Evolutionary conservation across 2,113 vertebrate species (phyloP).

Genomic region (Podocnemis expansa): DNA sequence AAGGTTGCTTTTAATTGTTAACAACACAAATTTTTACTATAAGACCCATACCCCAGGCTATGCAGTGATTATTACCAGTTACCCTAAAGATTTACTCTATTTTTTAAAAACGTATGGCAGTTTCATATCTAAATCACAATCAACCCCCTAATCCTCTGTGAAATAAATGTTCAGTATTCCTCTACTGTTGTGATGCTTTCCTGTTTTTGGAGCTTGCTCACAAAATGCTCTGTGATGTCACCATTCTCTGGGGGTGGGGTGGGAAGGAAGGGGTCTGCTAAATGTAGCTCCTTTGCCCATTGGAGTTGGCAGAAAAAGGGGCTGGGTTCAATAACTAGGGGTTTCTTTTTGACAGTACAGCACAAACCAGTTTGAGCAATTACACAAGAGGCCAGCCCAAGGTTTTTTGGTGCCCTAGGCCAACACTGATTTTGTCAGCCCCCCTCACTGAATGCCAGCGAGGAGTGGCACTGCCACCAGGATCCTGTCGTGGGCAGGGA

Average conservation of each 20-base stretch:
- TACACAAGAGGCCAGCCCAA: too few species aligned
- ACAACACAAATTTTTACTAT: neutral
- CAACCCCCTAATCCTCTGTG: constrained; percentile 41
- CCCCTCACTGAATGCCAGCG: too few species aligned
- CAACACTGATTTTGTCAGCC: too few species aligned
- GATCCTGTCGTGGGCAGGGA: too few species aligned
- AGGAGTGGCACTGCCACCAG: too few species aligned
- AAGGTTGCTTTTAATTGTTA: neutral
- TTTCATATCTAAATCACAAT: constrained; percentile 49
- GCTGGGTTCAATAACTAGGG: too few species aligned
- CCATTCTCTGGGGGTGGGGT: neutral
- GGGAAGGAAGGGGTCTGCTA: neutral
- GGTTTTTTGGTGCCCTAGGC: too few species aligned
- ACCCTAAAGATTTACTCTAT: constrained; percentile 19
- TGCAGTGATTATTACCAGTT: constrained; percentile 34
- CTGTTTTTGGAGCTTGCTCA: neutral
- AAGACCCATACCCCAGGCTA: neutral
- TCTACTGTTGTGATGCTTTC: neutral
- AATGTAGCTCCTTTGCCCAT: too few species aligned
- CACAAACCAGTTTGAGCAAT: too few species aligned
- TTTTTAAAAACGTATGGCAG: constrained; percentile 14
- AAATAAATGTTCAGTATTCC: constrained; percentile 65
- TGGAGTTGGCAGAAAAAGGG: too few species aligned
- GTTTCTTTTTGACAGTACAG: too few species aligned
- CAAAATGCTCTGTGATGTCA: neutral